Conservation (phyloP, 1,140 invertebrate genomes). For the Sycobia sp. region DNA sequence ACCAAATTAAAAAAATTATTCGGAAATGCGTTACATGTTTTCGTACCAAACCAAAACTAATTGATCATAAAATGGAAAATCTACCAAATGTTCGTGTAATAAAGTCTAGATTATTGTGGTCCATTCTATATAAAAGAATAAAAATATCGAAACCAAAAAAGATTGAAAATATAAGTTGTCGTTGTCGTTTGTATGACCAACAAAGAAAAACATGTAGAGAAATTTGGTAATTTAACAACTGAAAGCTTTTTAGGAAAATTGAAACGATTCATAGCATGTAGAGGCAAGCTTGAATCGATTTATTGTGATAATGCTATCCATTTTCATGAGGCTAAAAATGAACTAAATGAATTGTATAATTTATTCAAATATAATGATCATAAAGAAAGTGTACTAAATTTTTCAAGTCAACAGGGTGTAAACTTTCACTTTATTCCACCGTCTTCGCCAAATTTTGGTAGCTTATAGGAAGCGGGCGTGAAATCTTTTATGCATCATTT, state of each 20-base stretch:
- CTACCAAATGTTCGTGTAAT: not conserved
- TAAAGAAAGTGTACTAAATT: not conserved
- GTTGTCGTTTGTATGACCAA: constrained; percentile 38
- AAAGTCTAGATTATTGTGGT: not conserved
- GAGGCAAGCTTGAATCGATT: not conserved
- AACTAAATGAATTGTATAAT: not conserved
- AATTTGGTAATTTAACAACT: constrained; percentile 34
- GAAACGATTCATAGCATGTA: not conserved
- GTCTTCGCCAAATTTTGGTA: constrained; percentile 1
- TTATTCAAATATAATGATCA: not conserved
- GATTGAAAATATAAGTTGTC: constrained; percentile 27
- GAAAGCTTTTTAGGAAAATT: constrained; percentile 21
- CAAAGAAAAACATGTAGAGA: constrained; percentile 41
- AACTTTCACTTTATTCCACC: constrained; percentile 9
- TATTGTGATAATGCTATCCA: constrained; percentile 8
- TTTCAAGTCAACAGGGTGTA: not conserved
- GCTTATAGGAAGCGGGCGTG: constrained; percentile 15
- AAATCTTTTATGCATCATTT: constrained; percentile 9
- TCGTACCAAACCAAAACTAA: not conserved
- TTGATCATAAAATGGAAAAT: constrained; percentile 2
- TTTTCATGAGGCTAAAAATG: constrained; percentile 1
- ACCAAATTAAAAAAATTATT: not conserved
- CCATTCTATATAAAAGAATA: constrained; percentile 5
- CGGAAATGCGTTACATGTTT: not conserved
- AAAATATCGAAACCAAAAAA: not conserved